A percentile compares a stretch with the other conserved stretches of the same genome.
Conservation (phyloP, 2,797 vertebrate species). For the Poliocrania exsul region DNA sequence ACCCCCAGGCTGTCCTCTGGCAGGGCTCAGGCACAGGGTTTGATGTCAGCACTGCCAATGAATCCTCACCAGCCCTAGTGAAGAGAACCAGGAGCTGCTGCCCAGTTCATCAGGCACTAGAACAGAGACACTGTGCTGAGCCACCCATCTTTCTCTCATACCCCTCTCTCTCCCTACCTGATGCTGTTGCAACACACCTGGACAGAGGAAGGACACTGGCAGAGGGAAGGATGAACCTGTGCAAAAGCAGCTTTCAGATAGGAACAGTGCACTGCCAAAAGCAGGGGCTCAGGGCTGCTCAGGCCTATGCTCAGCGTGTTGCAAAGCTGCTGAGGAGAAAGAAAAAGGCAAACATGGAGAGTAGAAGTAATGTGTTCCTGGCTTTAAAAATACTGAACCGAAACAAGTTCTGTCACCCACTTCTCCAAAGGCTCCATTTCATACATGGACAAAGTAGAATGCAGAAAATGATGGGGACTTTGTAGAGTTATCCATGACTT, state of each 20-base stretch:
- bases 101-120: neutral
- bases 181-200: neutral
- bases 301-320: neutral
- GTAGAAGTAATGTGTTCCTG: neutral
- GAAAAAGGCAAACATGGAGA: neutral
- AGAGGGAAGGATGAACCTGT: neutral
- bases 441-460: neutral
- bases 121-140: neutral
- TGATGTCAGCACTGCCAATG: fast-evolving
- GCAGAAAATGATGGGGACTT: neutral
- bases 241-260: neutral
- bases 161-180: neutral
- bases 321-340: neutral
- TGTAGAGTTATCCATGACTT: neutral
- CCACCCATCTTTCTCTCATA: neutral
- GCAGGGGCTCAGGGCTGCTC: neutral
- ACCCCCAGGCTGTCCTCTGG: neutral
- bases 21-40: neutral
- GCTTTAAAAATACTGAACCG: neutral
- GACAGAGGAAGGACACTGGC: neutral
- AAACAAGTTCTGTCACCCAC: neutral
- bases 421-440: neutral
- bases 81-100: neutral
- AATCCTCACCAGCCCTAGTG: neutral
- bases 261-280: neutral